Conservation (phyloP, 2,888 invertebrate genomes). For the Archips crataeganus region DNA sequence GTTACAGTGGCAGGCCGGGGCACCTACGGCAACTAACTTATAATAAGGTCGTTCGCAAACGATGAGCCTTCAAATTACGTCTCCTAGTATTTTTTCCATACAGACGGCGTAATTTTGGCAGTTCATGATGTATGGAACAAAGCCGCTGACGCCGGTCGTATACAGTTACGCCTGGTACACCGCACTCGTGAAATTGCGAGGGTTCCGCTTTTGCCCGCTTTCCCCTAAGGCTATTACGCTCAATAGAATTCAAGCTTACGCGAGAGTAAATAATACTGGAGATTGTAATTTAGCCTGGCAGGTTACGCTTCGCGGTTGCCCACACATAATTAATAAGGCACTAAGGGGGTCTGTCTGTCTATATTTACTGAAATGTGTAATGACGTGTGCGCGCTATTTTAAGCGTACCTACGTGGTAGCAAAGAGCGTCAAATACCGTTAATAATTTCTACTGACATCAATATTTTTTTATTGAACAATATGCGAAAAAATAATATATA, state of each 20-base stretch:
- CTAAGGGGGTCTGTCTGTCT: slow-evolving; percentile 13
- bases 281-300: slow-evolving; percentile 19
- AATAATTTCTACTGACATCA: background rate
- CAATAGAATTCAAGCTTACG: background rate
- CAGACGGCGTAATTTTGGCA: slow-evolving; percentile 46
- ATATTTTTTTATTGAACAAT: background rate
- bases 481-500: no score
- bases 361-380: slow-evolving; percentile 7
- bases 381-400: slow-evolving; percentile 1
- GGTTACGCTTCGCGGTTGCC: slow-evolving; percentile 21
- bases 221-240: slow-evolving; percentile 1
- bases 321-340: slow-evolving; percentile 28
- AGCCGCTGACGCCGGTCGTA: slow-evolving; percentile 1
- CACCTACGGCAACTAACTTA: slow-evolving; percentile 62
- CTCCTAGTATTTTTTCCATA: slow-evolving; percentile 49
- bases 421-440: slow-evolving; percentile 6
- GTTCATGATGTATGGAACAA: slow-evolving; percentile 15
- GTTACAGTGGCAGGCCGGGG: slow-evolving; percentile 63
- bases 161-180: slow-evolving; percentile 19
- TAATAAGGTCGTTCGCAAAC: slow-evolving; percentile 62
- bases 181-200: slow-evolving; percentile 16
- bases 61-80: slow-evolving; percentile 54
- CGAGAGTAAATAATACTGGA: slow-evolving; percentile 4
- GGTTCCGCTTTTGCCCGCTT: background rate
- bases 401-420: background rate